Evolutionary conservation across 2,113 vertebrate genomes (phyloP).

Genomic region (Herpailurus yagouaroundi): DNA sequence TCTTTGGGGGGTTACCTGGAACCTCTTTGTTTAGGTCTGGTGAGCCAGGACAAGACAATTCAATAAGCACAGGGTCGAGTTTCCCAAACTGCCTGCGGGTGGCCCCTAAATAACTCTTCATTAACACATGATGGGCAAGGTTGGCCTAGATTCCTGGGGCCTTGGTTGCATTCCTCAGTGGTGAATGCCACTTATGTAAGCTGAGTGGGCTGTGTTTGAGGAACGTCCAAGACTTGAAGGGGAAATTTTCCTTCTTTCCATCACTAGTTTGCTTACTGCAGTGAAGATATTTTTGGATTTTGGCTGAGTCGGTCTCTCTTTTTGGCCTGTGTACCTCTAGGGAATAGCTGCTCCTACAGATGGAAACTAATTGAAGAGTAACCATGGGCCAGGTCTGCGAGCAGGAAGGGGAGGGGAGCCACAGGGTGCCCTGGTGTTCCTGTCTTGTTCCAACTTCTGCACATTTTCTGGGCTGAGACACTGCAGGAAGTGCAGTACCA

Average conservation of each 20-base stretch:
- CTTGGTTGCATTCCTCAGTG: neutral
- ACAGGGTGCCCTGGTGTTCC: neutral
- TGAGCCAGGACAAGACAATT: neutral
- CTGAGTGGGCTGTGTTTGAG: neutral
- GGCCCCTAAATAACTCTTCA: constrained; percentile 35
- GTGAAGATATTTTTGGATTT: constrained; percentile 37
- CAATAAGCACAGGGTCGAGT: neutral
- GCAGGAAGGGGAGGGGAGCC: neutral
- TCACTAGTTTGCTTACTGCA: constrained; percentile 35
- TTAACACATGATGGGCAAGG: neutral
- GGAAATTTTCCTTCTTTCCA: constrained; percentile 33
- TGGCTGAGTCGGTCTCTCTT: constrained; percentile 21
- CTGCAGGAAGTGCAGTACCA: neutral
- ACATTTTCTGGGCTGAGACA: neutral
- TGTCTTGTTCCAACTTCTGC: neutral
- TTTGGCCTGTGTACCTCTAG: neutral
- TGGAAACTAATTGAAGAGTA: constrained; percentile 28
- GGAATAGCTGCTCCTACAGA: constrained; percentile 32
- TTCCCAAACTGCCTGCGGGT: neutral
- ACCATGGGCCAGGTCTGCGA: neutral
- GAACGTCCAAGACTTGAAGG: neutral
- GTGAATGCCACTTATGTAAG: neutral
- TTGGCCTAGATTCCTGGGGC: neutral
- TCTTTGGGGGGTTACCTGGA: neutral
- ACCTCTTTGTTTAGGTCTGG: neutral